A percentile compares a stretch with the other conserved stretches of the same genome.
Evolutionary conservation across 2,797 vertebrate species (phyloP).

Genomic region (Tarsius wallacei): DNA sequence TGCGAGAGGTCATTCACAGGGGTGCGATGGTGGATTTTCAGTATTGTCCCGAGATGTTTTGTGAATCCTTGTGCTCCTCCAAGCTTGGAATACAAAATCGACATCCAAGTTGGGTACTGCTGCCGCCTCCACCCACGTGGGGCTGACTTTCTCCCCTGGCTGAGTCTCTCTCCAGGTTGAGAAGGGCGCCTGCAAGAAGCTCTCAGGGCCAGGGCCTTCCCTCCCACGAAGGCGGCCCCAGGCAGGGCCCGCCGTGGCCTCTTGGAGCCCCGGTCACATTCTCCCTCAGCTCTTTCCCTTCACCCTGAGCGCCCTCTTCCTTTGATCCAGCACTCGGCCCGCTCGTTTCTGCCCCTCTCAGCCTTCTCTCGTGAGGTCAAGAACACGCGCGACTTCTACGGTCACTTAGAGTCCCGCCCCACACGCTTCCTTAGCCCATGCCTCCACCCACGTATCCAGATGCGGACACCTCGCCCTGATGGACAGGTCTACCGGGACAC

Average conservation of each 20-base stretch:
- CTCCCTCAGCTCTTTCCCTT: background rate
- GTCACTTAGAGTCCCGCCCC: background rate
- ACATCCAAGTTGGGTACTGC: background rate
- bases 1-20: background rate
- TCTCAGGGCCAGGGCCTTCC: background rate
- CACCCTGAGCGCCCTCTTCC: too few species aligned
- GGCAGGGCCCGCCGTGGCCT: accelerated
- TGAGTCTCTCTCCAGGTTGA: background rate
- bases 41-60: background rate
- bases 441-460: background rate
- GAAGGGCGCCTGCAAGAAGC: background rate
- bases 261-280: background rate
- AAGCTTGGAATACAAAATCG: background rate
- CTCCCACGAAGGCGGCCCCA: background rate
- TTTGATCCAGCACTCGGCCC: background rate
- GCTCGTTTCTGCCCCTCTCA: background rate
- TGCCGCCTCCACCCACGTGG: background rate
- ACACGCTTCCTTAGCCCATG: too few species aligned
- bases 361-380: accelerated
- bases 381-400: background rate
- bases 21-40: background rate
- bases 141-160: background rate
- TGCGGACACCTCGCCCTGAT: background rate
- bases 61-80: background rate
- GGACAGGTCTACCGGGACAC: background rate